Evolutionary conservation across 2,113 vertebrate genomes (phyloP), one percentile per base, ranked within the genome.

Genomic region (Anolis carolinensis): DNA sequence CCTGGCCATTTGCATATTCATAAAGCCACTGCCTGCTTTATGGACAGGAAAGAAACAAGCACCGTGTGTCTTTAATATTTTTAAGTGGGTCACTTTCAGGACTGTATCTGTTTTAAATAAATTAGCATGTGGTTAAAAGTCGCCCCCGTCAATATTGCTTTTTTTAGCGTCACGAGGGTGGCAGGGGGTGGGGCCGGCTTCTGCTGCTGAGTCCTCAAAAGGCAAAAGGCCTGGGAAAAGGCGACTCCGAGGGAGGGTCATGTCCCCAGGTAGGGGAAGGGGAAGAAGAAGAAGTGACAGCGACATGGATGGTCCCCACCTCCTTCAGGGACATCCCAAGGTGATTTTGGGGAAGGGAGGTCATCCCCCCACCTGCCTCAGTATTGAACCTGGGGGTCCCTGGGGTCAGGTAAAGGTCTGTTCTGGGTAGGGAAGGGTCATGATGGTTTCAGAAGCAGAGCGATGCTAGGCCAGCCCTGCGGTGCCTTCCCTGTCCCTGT

Each of bases 1-100:
- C 93, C 95, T 94, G 95, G 93, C 93, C 88, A 91, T 95, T 94
- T 96, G 95, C 95, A 96, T 97, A 96, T 96, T 96, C 96, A 97
- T 96, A 96, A n/a, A 96, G 93, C 85, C 91, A 87, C 82, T 93
- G 94, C 94, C 92, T 95, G 91, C 93, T 97, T 95, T 95, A 96
- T 96, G 95, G 95, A 95, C 94, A 96, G 95, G 93, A 14, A 95
- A 86, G 95, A 96, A 96, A 95, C 95, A 96, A 96, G 95, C 93
- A 94, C 87, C 65, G 2, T 94, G 90, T 94, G 91, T 95, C 94
- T 95, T 96, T 95, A 95, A 96, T 96, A 96, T 95, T 96, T 95
- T 95, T 96, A 96, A 96, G 95, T 96, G 95, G 94, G 94, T 96
- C 94, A 94, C 94, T 96, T 95, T 95, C 93, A 94, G 93, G 94